phyloP scores from a whole-genome alignment of 2,888 invertebrate genomes.

The Hemithea aestivaria region DNA sequence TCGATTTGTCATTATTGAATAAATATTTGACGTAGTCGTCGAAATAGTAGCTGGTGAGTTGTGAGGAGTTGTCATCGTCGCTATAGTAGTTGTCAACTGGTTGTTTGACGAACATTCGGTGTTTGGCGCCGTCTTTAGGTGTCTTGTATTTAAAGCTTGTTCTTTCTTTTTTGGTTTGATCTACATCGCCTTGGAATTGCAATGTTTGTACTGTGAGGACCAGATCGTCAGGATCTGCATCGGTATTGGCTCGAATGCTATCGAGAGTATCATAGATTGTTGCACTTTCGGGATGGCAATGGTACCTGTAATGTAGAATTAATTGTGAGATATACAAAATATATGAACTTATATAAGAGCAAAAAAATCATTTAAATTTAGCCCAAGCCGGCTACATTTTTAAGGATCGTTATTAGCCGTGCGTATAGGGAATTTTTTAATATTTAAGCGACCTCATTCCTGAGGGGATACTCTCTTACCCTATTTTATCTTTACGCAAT shows the following conservation, averaged over 20 bases:
- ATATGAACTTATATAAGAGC: too few relatives aligned
- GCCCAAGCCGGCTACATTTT: too few relatives aligned
- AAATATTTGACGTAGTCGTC: slow-evolving; percentile 66
- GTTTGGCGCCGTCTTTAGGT: slow-evolving; percentile 41
- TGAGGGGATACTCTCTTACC: too few relatives aligned
- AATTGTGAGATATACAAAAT: too few relatives aligned
- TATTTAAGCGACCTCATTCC: too few relatives aligned
- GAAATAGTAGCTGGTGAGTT: slow-evolving; percentile 55
- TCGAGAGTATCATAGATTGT: slow-evolving; percentile 28
- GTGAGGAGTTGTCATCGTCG: slow-evolving; percentile 50
- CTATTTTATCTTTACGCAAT: too few relatives aligned
- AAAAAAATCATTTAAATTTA: too few relatives aligned
- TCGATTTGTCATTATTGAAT: slow-evolving; percentile 49
- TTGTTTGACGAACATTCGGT: slow-evolving; percentile 70
- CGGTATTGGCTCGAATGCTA: slow-evolving; percentile 25
- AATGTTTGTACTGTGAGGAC: slow-evolving; percentile 66
- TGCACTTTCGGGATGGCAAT: slow-evolving; percentile 34
- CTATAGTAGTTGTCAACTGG: slow-evolving; percentile 37
- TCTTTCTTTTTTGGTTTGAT: slow-evolving; percentile 46
- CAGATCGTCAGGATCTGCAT: slow-evolving; percentile 42
- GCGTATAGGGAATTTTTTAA: too few relatives aligned
- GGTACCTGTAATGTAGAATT: too few relatives aligned
- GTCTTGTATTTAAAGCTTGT: slow-evolving; percentile 66
- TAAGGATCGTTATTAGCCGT: too few relatives aligned
- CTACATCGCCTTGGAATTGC: slow-evolving; percentile 55